phyloP scores from a whole-genome alignment of 2,888 invertebrate genomes.

The Torymus aiolomorphi region DNA sequence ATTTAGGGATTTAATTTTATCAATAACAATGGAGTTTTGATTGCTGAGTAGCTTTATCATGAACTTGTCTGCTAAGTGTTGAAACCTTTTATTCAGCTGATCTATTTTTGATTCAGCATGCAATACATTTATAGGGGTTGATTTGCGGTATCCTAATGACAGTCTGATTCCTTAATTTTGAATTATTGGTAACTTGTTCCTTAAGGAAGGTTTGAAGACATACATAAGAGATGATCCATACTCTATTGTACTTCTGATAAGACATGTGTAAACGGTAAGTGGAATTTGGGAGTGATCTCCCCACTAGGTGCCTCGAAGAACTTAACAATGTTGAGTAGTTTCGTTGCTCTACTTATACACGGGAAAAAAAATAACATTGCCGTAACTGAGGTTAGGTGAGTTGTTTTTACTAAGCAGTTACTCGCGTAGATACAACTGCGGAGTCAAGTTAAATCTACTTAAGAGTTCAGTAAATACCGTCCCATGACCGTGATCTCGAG shows the following conservation, averaged over 20 bases:
- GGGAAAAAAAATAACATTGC: no score
- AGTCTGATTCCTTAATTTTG: neutral
- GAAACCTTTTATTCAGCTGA: neutral
- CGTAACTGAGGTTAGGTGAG: no score
- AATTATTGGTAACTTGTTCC: neutral
- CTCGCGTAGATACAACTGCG: no score
- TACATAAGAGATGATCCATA: neutral
- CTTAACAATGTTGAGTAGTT: no score
- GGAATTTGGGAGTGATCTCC: no score
- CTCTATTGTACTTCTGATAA: neutral
- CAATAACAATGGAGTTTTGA: no score
- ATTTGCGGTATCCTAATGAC: neutral
- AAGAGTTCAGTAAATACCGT: no score
- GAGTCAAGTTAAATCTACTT: no score
- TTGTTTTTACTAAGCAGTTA: no score
- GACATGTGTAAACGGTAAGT: neutral
- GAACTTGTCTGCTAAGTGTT: neutral
- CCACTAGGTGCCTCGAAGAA: no score
- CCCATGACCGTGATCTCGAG: no score
- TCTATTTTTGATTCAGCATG: neutral
- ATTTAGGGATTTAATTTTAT: neutral
- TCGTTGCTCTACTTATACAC: no score
- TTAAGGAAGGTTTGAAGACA: neutral
- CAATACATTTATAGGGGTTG: slow-evolving; percentile 6
- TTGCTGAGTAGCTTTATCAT: neutral